A percentile compares a stretch with the other conserved stretches of the same genome.
phyloP scores from a whole-genome alignment of 2,888 invertebrate species.

The Ametastegia equiseti region DNA sequence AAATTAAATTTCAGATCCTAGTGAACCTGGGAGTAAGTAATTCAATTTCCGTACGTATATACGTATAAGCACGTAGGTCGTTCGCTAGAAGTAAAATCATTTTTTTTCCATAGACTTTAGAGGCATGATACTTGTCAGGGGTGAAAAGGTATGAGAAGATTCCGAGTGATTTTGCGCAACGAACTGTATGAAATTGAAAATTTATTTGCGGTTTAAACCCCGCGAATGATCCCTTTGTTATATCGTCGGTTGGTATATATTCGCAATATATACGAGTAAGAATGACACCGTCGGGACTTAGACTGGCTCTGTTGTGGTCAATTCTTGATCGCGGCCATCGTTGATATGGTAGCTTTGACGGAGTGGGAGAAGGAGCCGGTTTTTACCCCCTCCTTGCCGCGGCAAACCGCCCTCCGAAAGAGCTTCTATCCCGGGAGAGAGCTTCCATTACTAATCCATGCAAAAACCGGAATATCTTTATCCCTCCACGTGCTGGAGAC shows the following conservation, averaged over 20 bases:
- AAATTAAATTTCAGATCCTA: slow-evolving; percentile 22
- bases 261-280: slow-evolving; percentile 48
- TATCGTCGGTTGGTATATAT: slow-evolving; percentile 13
- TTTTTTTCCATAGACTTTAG: neutral
- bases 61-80: no score
- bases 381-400: slow-evolving; percentile 63
- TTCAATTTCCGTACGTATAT: neutral
- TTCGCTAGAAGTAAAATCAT: neutral
- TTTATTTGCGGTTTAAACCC: neutral
- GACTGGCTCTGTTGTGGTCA: slow-evolving; percentile 54
- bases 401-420: slow-evolving; percentile 69
- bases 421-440: slow-evolving; percentile 71
- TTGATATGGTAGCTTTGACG: slow-evolving; percentile 56
- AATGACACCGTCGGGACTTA: slow-evolving; percentile 54
- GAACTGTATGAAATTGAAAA: neutral
- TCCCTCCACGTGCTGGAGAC: slow-evolving; percentile 72
- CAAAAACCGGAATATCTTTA: slow-evolving; percentile 76
- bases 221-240: slow-evolving; percentile 24
- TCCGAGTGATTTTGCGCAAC: neutral
- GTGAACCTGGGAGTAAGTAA: neutral
- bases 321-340: slow-evolving; percentile 60
- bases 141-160: neutral
- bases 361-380: slow-evolving; percentile 56
- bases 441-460: slow-evolving; percentile 76
- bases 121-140: neutral